Base-by-base conservation (phyloP, 2,113 vertebrate genomes). In the crab-eating macaque (Macaca fascicularis) region DNA sequence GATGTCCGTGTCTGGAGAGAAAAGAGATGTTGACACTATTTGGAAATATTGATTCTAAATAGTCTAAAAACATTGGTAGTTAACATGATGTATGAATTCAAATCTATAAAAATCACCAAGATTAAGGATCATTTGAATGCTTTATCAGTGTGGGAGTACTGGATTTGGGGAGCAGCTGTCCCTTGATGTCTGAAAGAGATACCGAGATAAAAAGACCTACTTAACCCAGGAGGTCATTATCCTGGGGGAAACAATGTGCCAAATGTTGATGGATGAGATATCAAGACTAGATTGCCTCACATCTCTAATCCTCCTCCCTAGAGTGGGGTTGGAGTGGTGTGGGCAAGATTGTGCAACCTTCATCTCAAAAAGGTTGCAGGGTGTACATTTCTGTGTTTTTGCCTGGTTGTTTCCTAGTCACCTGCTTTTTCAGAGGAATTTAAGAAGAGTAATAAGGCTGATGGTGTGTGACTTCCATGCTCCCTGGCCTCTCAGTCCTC, bases 171-270 rank as follows among this genome's bases (percentile, higher is more conserved):
- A 90, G 23, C 8, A 76, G 55, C 48, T 94, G 17, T 57, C 43
- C 30, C 48, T 43, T 69, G 17, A 93, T 61, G 16, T 57, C 48
- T 96, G 91, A n/a, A 86, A 92, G 35, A 89, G 23, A 16, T 85
- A 22, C 20, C 78, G 80, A 82, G 84, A 79, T 50, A 76, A 81
- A 85, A 70, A 76, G 61, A 50, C 86, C 67, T 67, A 0, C 70
- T 86, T 85, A 48, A 30, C 43, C 6, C 14, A 80, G 45, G 74
- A 92, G 27, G 25, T 50, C 8, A 45, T 67, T 30, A 61, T 69
- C 3, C 32, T 19, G 38, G 69, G 57, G 45, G 25, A 50, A 32
- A 2, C 14, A 20, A 14, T 10, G 20, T 45, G 50, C 67, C 3
- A 12, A 80, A 57, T 52, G 14, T 11, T n/a, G 30, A 11, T 55